Base-by-base conservation (phyloP, 2,797 vertebrate species). In the Pipistrellus pipistrellus region DNA sequence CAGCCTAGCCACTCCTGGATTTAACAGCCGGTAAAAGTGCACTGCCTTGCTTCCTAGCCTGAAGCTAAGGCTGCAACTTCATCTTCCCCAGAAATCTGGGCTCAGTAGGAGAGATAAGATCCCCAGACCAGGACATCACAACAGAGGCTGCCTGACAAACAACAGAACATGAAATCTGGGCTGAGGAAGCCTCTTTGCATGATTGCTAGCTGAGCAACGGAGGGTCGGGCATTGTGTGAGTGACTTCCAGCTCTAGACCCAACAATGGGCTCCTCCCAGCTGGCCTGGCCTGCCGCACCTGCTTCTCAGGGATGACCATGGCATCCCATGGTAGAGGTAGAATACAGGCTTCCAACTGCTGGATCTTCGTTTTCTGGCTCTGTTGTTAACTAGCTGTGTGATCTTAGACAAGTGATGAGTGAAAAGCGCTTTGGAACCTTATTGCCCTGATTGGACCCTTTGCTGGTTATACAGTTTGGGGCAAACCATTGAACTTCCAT, bases 111-210 rank as follows among this genome's bases (percentile, higher is more conserved):
- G 91, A 95, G 96, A 12, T 64, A 96, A 91, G 81, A 66, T 85
- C 93, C 10, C 8, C 57, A 95, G 83, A 92, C 27, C 57, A 96
- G 64, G 66, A 53, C 71, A 44, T 96, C 93, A 17, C 82, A 84
- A 66, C 51, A 91, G 85, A 30, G 53, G 86, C 73, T 80, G 32
- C 6, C 95, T 92, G 77, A 85, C 83, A 97, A 96, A 88, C 90
- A 96, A 69, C 80, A 93, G 93, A 97, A 97, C 96, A 96, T 73
- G 88, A 81, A 94, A 55, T 88, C 81, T 89, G 88, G 93, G 78
- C 85, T 95, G 88, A 94, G 77, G 91, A 95, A 95, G 57, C 81
- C 88, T 97, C 94, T 94, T 71, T 89, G 85, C 93, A 77, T 93
- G 91, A 91, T 92, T 20, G 76, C 88, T 94, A 96, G 46, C 94